phyloP scores from a whole-genome alignment of 2,797 vertebrate species.

The Odontamblyopus lacepedii region DNA sequence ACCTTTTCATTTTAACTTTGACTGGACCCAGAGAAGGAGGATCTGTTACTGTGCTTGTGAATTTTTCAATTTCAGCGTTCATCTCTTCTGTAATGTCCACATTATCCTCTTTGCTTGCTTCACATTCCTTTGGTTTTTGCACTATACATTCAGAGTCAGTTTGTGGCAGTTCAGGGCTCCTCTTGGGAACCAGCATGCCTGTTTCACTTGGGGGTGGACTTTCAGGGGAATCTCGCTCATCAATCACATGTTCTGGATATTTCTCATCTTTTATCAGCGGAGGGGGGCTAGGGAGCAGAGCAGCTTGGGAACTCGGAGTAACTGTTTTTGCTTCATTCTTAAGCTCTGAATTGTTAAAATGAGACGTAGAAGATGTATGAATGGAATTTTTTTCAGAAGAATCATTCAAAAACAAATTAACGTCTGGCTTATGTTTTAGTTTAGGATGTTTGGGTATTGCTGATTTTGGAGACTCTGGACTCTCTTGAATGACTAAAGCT shows the following conservation, averaged over 20 bases:
- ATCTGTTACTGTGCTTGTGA: conserved; percentile 57
- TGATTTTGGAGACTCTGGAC: conserved; percentile 64
- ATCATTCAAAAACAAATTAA: conserved; percentile 26
- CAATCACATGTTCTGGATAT: conserved; percentile 80
- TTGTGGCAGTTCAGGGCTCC: conserved; percentile 47
- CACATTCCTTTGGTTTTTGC: conserved; percentile 53
- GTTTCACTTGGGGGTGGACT: conserved; percentile 80
- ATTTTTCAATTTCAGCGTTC: conserved; percentile 27
- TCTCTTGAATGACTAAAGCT: conserved; percentile 77
- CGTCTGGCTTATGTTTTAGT: conserved; percentile 59
- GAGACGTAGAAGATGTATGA: conserved; percentile 23
- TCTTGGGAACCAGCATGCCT: conserved; percentile 41
- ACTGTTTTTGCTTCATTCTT: conserved; percentile 21
- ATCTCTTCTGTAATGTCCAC: conserved; percentile 23
- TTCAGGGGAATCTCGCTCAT: conserved; percentile 82
- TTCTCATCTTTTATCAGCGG: conserved; percentile 57
- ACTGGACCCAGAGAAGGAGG: conserved; percentile 79
- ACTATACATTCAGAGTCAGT: conserved; percentile 64
- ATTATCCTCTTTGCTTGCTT: conserved; percentile 23
- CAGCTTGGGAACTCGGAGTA: conserved; percentile 3
- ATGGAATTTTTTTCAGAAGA: conserved; percentile 49
- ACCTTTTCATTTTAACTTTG: conserved; percentile 91
- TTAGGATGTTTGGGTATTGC: conserved; percentile 52
- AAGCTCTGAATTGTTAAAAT: conserved; percentile 39
- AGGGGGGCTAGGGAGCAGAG: conserved; percentile 25